Base-by-base conservation (phyloP, 2,888 invertebrate species). In the Trachelus iudaicus region DNA sequence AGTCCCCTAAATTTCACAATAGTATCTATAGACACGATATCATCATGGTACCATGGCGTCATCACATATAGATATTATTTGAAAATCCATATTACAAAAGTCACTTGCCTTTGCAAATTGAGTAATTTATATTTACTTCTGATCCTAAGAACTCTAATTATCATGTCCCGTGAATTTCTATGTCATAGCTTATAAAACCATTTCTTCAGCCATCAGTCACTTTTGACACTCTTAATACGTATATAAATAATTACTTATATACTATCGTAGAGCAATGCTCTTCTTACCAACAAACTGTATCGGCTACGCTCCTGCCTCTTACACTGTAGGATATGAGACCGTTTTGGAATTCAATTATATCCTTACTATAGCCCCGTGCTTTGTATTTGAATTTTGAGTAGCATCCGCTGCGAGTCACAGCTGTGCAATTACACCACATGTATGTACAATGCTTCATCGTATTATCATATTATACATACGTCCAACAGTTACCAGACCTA, bases 271-370 rank as follows among this genome's bases (percentile, higher is more conserved):
- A 82, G 83, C 80, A 81, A 82, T 82, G 89, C 84, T 89, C 90
- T 84, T 89, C 86, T 90, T 90, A 87, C 89, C 87, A 90, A 90
- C 88, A 81, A 85, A 89, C 87, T 90, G 90, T 89, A 84, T 89
- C 90, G 87, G 89, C 89, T 83, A 89, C 89, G 87, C 87, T 87
- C 85, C 83, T 85, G 86, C 85, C 86, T 86, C 86, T 40, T 79
- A 76, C 73, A 75, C 71, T 33, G 71, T 71, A 33, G 71, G 23
- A 34, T 34, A 34, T 12, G 71, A 71, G 71, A 33, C 33, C 33
- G 71, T 31, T 71, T 71, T 23, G 71, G 33, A 71, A 71, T 71
- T 71, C 31, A 31, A 71, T 71, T 71, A 71, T 33, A 71, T 33
- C 31, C 71, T 71, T 23, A 34, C 71, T 56, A 23, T 56, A 56